Evolutionary conservation across 2,888 invertebrate species (phyloP), one percentile per base, ranked within the genome.

Genomic region (Tachystola acroxantha): DNA sequence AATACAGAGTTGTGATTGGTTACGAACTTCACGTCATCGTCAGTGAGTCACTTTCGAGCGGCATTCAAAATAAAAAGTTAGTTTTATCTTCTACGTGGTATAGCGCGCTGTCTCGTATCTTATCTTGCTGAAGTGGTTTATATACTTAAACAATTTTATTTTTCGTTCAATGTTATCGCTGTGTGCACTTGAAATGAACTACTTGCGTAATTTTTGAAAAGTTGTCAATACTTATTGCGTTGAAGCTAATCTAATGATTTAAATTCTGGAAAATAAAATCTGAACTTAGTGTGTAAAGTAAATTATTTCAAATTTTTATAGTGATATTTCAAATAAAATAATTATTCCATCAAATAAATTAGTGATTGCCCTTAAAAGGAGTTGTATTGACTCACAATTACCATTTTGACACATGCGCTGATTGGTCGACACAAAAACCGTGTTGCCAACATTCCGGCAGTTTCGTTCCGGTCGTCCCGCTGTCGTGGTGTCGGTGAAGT

Each of bases 1-100:
- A 81, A 86, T 81, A 75, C 84, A 69, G 71, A 65, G 65, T 64
- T 68, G 67, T 84, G 79, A 90, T 90, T 90, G 90, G 90, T 62
- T 66, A 67, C 71, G 63, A 50, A 32, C 27, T 46, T 57, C 55
- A 65, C 74, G 68, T 77, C 74, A 74, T 64, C 56, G 54, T 51
- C 57, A 62, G 60, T 80, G 84, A 84, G 57, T 82, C 84, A 84
- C 65, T 68, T 59, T 63, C 34, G 50, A 59, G 60, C 61, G 57
- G 63, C 50, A 56, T 59, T 60, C 57, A 56, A 51, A 53, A 43
- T 53, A 56, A 51, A 56, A 51, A 57, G 58, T 52, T 61, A 64
- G 62, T 62, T 60, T 67, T 65, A 64, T 66, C 63, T 52, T 52
- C 53, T 48, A 37, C 40, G 32, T 34, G 36, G 32, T 28, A 37